Base-by-base conservation (phyloP, 2,797 vertebrate genomes). In the Cygnus olor region DNA sequence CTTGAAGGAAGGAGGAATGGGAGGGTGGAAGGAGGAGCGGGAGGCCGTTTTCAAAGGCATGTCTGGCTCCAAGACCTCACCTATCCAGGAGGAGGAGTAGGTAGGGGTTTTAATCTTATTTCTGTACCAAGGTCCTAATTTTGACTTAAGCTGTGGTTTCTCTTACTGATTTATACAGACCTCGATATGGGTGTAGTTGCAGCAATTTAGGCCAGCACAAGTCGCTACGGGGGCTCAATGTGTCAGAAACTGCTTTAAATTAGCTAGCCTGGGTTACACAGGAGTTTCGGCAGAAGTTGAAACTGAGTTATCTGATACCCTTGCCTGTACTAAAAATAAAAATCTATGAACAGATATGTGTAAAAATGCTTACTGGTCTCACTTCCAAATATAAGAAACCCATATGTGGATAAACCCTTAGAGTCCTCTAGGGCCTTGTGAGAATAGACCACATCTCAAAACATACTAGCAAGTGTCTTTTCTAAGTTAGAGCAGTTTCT, bases 241-340 rank as follows among this genome's bases (percentile, higher is more conserved):
- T 44, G 7, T 34, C 36, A 40, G 76, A 88, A 92, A 79, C 57
- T 83, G 45, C 69, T 89, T 93, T 90, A 95, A 91, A 96, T 95
- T 76, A 92, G 56, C 65, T 71, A 54, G 78, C 58, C 65, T 70
- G 63, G 44, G 58, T 85, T 77, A 66, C 40, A 18, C 38, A 85
- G 72, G 84, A 94, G 80, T 96, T 96, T 96, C 88, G 53, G 45
- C 57, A 85, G 86, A 92, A 94, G 71, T 28, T 85, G 95, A 93
- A 95, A 92, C 94, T 60, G 34, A 69, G 27, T 4, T 14, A 76
- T 90, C 69, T 71, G 90, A 95, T 94, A 93, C 65, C 28, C 7
- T 88, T 30, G 94, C 85, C 72, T 66, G 51, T 83, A 72, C 89
- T 92, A 89, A 94, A 92, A 96, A 89, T 85, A 92, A 87, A 93